A percentile compares a stretch with the other conserved stretches of the same genome.
Conservation (phyloP, 2,888 invertebrate genomes). For the Diarsia brunnea region DNA sequence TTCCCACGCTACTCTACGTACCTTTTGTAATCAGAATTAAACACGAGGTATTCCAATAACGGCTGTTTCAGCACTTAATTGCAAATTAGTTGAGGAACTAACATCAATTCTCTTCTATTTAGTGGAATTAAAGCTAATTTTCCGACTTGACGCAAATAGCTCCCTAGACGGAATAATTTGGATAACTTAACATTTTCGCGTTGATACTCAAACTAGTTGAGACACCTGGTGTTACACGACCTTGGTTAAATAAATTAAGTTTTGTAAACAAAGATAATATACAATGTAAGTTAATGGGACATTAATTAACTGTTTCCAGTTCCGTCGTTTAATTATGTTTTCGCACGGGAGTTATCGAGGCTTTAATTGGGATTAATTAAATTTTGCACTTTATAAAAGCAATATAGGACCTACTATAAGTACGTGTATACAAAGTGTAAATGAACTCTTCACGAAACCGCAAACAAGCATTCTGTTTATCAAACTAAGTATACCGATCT, state of each 20-base stretch:
- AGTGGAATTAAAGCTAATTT: constrained; percentile 70
- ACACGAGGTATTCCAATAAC: constrained; percentile 66
- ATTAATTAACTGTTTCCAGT: constrained; percentile 3
- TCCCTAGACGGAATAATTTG: constrained; percentile 57
- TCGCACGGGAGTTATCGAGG: background rate
- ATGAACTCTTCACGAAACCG: too few species aligned
- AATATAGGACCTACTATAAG: background rate
- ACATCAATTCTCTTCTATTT: constrained; percentile 70
- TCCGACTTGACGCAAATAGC: constrained; percentile 66
- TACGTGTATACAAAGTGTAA: too few species aligned
- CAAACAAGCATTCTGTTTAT: too few species aligned
- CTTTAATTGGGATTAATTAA: constrained; percentile 6
- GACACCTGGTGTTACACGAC: constrained; percentile 22
- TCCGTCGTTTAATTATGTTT: constrained; percentile 21
- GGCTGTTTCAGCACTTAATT: constrained; percentile 66
- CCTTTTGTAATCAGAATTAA: constrained; percentile 63
- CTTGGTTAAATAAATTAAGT: constrained; percentile 22
- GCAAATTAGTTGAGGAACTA: constrained; percentile 73
- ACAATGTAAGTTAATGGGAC: constrained; percentile 7
- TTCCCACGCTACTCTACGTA: constrained; percentile 17
- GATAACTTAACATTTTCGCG: constrained; percentile 55
- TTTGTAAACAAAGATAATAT: constrained; percentile 13
- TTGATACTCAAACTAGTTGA: constrained; percentile 28
- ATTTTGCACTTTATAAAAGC: background rate
- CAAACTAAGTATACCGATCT: too few species aligned